A percentile compares a stretch with the other conserved stretches of the same genome.
phyloP scores from a whole-genome alignment of 1,140 invertebrate species.

The Apis mellifera region DNA sequence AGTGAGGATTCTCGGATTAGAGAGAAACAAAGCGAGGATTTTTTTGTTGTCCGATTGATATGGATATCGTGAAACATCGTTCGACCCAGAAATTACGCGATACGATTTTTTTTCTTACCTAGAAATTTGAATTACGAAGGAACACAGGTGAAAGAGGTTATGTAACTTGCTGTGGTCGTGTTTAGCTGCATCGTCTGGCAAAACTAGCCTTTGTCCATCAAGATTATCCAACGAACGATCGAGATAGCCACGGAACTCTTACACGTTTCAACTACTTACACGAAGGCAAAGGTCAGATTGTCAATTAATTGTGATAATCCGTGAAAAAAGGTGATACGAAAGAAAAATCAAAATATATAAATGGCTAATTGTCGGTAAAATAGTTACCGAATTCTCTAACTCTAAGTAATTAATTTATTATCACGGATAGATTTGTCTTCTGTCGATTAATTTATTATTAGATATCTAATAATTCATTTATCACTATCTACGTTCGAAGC shows the following conservation, averaged over 20 bases:
- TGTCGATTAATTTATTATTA: too few species aligned
- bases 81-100: constrained; percentile 9
- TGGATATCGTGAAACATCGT: background rate
- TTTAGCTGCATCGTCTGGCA: background rate
- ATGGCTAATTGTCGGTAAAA: too few species aligned
- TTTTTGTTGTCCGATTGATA: constrained; percentile 13
- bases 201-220: background rate
- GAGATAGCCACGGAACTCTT: constrained; percentile 7
- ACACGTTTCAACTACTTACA: constrained; percentile 20
- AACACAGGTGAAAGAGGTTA: background rate
- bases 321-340: background rate
- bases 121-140: background rate
- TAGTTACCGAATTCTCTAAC: too few species aligned
- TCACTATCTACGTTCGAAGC: too few species aligned
- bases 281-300: constrained; percentile 26
- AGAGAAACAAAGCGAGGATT: background rate
- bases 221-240: constrained; percentile 17
- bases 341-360: background rate
- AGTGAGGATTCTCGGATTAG: constrained; percentile 30
- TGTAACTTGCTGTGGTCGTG: background rate
- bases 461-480: too few species aligned
- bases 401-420: too few species aligned
- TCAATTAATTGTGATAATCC: constrained; percentile 22
- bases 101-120: too few species aligned
- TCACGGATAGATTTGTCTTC: too few species aligned